phyloP scores from a whole-genome alignment of 2,113 vertebrate genomes.

The Vimba vimba region DNA sequence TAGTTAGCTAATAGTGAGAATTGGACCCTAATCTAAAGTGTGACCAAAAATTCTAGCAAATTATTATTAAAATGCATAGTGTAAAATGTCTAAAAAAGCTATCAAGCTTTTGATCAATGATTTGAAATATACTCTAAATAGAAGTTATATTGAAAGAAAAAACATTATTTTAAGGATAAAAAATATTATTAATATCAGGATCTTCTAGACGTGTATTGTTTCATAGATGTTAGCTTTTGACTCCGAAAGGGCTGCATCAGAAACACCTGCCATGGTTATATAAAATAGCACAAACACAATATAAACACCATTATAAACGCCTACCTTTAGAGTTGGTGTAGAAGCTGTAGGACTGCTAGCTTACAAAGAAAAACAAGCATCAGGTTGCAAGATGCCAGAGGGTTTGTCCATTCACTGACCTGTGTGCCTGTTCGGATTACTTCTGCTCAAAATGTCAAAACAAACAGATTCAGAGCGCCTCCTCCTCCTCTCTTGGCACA shows the following conservation, averaged over 20 bases:
- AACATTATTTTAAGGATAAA: too few species aligned
- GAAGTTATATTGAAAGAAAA: background rate
- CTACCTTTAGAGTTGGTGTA: conserved; percentile 23
- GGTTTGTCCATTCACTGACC: conserved; percentile 23
- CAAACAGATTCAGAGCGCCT: conserved; percentile 41
- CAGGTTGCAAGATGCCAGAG: background rate
- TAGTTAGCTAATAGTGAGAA: too few species aligned
- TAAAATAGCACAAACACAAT: background rate
- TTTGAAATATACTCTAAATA: background rate
- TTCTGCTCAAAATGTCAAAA: conserved; percentile 46
- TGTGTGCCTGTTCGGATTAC: conserved; percentile 32
- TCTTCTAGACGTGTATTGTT: background rate
- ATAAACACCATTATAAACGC: background rate
- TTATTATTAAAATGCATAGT: too few species aligned
- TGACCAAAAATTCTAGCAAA: too few species aligned
- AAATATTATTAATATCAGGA: too few species aligned
- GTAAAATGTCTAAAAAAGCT: too few species aligned
- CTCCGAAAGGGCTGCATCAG: background rate
- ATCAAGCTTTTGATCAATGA: too few species aligned
- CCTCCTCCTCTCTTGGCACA: conserved; percentile 41
- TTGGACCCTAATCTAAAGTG: too few species aligned
- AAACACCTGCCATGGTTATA: background rate
- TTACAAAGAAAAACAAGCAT: background rate
- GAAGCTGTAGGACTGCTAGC: conserved; percentile 8
- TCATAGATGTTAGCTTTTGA: background rate